Evolutionary conservation across 2,113 vertebrate genomes (phyloP), one percentile per base, ranked within the genome.

Genomic region (Synchiropus splendidus): DNA sequence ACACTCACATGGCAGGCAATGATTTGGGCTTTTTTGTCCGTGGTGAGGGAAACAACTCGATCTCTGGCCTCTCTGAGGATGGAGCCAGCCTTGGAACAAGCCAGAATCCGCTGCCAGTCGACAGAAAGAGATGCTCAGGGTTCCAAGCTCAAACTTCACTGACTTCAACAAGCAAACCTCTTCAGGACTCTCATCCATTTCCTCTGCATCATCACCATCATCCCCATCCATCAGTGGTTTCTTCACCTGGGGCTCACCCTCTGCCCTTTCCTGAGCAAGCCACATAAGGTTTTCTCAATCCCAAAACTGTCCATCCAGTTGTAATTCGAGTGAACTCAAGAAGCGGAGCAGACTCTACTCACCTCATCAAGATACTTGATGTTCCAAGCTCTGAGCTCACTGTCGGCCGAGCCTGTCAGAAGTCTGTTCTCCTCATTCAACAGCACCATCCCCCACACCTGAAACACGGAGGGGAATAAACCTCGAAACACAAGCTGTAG

Each of bases 361-460:
- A 87, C 87, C 85, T 84, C 67, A 47, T 84, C 48, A 36, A 90
- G 71, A 51, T 89, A 91, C 0, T 12, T 12, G 41, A 98, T 80
- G 70, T 92, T 86, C 94, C 94, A 99, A 14, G 84, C 91, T 38
- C 95, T 77, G 8, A 99, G 90, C 42, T 99, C 94, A 44, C 92
- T 97, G 87, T 99, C 95, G 1, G 87, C 85, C 0, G 90, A 86
- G 9, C 95, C 94, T 0, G 92, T 97, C 31, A 99, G 54, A 54
- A 99, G 78, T 39, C 90, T 70, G 33, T 67, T 88, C 69, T 93
- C 89, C 60, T 84, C 56, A 0, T 91, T 88, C 33, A 96, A 51
- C 64, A 97, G 72, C 45, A 72, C 83, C 82, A 97, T 81, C 0
- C 89, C 89, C 95, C 95, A 98, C 10, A 98, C 91, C 95, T 98